A percentile compares a stretch with the other conserved stretches of the same genome.
These are phyloP conservation scores for Sebastes nivosus DNA, from an alignment of 2,797 vertebrate species.

Conservation along the genomic window DNA sequence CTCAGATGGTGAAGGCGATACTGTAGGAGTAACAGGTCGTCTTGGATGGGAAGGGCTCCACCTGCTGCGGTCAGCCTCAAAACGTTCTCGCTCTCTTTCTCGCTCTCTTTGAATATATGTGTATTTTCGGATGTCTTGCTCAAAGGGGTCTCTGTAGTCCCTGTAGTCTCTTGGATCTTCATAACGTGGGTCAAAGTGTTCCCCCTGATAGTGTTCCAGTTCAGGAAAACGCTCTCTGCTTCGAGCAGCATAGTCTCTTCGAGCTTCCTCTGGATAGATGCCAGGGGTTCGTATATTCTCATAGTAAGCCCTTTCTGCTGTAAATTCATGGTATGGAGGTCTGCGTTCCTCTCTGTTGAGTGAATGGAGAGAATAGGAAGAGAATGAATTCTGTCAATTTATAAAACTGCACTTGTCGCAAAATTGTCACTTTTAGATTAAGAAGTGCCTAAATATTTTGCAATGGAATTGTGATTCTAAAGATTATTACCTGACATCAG, in stretches of 20 bases:
- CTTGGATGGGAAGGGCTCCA: constrained; percentile 95
- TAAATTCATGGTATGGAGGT: constrained; percentile 93
- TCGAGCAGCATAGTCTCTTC: constrained; percentile 92
- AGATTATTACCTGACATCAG: background rate
- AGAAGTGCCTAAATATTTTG: background rate
- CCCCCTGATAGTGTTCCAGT: constrained; percentile 95
- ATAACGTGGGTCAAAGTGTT: constrained; percentile 96
- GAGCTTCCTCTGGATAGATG: constrained; percentile 92
- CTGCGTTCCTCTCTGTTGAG: constrained; percentile 92
- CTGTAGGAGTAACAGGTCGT: constrained; percentile 89
- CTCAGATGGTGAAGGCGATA: constrained; percentile 92
- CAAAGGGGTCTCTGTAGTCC: constrained; percentile 95
- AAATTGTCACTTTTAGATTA: background rate
- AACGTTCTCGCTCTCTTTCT: constrained; percentile 93
- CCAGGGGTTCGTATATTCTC: constrained; percentile 92
- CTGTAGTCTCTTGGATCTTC: constrained; percentile 95
- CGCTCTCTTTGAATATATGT: constrained; percentile 95
- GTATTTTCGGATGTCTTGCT: constrained; percentile 97
- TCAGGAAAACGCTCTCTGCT: constrained; percentile 95
- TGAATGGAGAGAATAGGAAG: background rate
- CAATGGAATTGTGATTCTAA: background rate
- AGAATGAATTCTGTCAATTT: background rate
- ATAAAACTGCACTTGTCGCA: background rate
- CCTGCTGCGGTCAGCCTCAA: constrained; percentile 92
- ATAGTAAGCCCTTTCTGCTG: constrained; percentile 93